A percentile compares a stretch with the other conserved stretches of the same genome.
These are phyloP conservation scores for Patella ulyssiponensis DNA, from an alignment of 2,888 invertebrate species.

Conservation along the genomic window DNA sequence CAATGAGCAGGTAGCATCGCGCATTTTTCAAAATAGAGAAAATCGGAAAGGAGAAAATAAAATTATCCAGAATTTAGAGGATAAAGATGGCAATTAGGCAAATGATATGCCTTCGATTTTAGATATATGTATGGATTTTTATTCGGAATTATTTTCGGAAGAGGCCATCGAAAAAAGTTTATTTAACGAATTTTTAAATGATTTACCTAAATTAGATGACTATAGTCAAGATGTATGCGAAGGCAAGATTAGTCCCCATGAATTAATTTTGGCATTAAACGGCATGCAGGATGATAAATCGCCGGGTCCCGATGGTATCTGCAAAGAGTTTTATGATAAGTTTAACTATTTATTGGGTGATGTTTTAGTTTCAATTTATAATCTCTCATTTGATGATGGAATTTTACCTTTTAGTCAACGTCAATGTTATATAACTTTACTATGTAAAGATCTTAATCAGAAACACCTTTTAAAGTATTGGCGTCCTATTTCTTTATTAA, in stretches of 20 bases:
- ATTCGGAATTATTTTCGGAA: constrained; percentile 15
- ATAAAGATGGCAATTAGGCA: constrained; percentile 3
- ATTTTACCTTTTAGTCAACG: constrained; percentile 29
- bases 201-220: constrained; percentile 21
- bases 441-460: constrained; percentile 43
- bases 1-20: neutral
- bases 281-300: constrained; percentile 35
- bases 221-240: constrained; percentile 4
- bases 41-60: neutral
- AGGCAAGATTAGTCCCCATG: constrained; percentile 12
- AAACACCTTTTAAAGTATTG: constrained; percentile 38
- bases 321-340: constrained; percentile 39
- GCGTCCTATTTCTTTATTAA: constrained; percentile 45
- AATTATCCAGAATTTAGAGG: constrained; percentile 13
- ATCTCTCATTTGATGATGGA: constrained; percentile 29
- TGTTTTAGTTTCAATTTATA: constrained; percentile 24
- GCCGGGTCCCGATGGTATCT: constrained; percentile 44
- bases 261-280: constrained; percentile 23
- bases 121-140: constrained; percentile 17
- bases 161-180: constrained; percentile 23
- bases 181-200: constrained; percentile 11
- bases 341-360: constrained; percentile 32
- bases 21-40: constrained; percentile 5
- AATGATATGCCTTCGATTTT: constrained; percentile 15
- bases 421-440: constrained; percentile 31